Evolutionary conservation across 2,888 invertebrate species (phyloP).

Genomic region (Ochropleura leucogaster): DNA sequence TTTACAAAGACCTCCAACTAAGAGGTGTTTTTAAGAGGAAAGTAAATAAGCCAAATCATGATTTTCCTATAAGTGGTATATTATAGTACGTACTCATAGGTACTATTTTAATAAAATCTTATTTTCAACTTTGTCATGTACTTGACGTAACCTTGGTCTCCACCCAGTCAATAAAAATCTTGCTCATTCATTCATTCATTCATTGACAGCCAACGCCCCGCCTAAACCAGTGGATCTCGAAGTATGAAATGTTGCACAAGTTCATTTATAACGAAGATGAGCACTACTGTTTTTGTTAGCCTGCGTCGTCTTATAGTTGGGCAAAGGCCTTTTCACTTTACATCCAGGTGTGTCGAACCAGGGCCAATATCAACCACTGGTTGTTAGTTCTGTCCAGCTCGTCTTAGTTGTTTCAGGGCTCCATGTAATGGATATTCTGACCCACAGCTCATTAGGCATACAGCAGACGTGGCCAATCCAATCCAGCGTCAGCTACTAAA

Average conservation of each 20-base stretch:
- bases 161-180: neutral
- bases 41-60: conserved; percentile 26
- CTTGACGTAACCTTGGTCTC: neutral
- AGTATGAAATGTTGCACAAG: neutral
- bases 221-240: neutral
- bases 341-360: neutral
- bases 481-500: neutral
- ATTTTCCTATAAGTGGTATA: neutral
- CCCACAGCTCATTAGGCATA: neutral
- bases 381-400: neutral
- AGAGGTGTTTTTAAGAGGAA: conserved; percentile 15
- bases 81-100: neutral
- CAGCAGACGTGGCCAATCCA: neutral
- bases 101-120: conserved; percentile 1
- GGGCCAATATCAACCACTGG: neutral
- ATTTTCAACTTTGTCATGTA: conserved; percentile 6
- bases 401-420: neutral
- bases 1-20: neutral
- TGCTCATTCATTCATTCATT: neutral
- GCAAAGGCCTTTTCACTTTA: neutral
- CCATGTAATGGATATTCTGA: neutral
- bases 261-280: neutral
- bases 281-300: neutral
- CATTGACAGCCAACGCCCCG: neutral
- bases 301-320: neutral